These are phyloP conservation scores for Ammospiza caudacuta DNA, from an alignment of 2,113 vertebrate genomes.

Conservation along the genomic window DNA sequence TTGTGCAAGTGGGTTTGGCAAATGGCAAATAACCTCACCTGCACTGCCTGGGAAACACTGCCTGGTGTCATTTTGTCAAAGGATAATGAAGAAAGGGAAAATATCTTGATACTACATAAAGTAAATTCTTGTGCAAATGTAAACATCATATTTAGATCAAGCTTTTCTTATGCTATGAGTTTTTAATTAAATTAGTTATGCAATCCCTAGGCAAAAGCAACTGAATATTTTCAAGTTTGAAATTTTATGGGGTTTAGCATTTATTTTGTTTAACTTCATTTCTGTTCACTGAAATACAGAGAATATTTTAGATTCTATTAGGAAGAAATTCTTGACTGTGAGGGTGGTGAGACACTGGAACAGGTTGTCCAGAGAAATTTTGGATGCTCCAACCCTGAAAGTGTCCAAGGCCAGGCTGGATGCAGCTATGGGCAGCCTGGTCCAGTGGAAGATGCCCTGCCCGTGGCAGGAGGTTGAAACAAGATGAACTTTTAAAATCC, in stretches of 20 bases:
- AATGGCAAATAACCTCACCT: not conserved
- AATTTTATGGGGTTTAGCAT: not conserved
- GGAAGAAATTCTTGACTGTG: not conserved
- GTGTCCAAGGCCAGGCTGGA: not conserved
- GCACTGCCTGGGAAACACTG: not conserved
- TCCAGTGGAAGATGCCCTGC: not conserved
- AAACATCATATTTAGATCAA: not conserved
- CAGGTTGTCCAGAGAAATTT: not conserved
- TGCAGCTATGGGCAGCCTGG: fast-evolving
- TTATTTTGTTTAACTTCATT: not conserved
- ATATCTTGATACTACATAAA: not conserved
- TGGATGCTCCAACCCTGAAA: not conserved
- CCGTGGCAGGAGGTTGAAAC: not conserved
- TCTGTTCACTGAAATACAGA: not conserved
- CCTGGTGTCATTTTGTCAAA: not conserved
- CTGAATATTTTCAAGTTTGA: not conserved
- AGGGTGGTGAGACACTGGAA: not conserved
- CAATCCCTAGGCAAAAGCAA: not conserved
- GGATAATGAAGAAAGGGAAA: not conserved
- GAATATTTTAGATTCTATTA: not conserved
- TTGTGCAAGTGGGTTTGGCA: not conserved
- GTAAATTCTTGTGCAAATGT: not conserved
- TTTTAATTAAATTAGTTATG: not conserved
- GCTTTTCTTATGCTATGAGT: not conserved
- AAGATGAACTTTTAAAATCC: not conserved